Evolutionary conservation across 92 coral and sea anemone species (phyloP).

Genomic region (Metridium senile): DNA sequence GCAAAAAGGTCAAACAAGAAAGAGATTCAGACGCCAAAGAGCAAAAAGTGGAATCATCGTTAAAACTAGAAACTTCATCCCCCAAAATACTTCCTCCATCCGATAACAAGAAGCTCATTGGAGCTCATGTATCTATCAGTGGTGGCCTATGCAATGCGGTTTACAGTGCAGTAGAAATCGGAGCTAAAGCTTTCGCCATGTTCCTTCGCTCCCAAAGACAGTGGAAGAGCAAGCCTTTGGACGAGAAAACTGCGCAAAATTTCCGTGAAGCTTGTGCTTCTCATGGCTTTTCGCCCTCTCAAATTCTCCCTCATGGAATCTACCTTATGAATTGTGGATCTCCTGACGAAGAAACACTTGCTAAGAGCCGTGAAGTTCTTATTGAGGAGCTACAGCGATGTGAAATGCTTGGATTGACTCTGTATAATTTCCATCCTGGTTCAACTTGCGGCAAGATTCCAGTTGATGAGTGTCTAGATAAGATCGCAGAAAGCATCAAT

Average conservation of each 20-base stretch:
- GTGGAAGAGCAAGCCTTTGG: slow-evolving; percentile 85
- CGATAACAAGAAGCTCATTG: slow-evolving; percentile 55
- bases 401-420: slow-evolving; percentile 75
- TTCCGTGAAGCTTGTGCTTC: slow-evolving; percentile 72
- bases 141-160: slow-evolving; percentile 88
- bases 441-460: slow-evolving; percentile 90
- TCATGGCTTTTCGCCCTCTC: slow-evolving; percentile 61
- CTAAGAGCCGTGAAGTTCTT: slow-evolving; percentile 81
- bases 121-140: slow-evolving; percentile 91
- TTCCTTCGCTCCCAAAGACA: slow-evolving; percentile 86
- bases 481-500: slow-evolving; percentile 91
- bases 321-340: slow-evolving; percentile 97
- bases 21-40: slow-evolving; percentile 4
- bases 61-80: background rate
- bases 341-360: slow-evolving; percentile 82
- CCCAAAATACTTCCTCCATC: slow-evolving; percentile 2
- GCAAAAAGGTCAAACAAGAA: slow-evolving; percentile 9
- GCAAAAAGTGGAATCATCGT: background rate
- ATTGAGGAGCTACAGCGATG: slow-evolving; percentile 90
- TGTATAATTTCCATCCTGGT: slow-evolving; percentile 98
- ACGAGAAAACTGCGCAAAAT: slow-evolving; percentile 60
- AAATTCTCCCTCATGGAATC: slow-evolving; percentile 92
- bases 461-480: slow-evolving; percentile 74
- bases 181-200: slow-evolving; percentile 90
- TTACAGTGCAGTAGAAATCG: slow-evolving; percentile 70